These are phyloP conservation scores for Agriopis marginaria DNA, from an alignment of 2,888 invertebrate genomes.

Conservation along the genomic window DNA sequence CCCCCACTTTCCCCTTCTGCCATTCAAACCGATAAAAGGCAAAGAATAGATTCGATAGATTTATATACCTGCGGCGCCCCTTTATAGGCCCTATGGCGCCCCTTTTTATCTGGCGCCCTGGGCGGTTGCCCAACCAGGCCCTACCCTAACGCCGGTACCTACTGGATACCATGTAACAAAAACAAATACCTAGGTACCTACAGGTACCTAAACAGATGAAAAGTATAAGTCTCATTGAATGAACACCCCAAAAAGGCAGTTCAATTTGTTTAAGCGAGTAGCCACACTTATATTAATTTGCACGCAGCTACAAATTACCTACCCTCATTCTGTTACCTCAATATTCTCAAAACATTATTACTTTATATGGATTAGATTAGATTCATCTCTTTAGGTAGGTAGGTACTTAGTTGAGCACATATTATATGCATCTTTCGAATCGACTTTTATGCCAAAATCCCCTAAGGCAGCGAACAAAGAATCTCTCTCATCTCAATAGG, in stretches of 20 bases:
- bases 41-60: no score
- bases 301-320: neutral
- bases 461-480: slow-evolving; percentile 42
- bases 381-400: slow-evolving; percentile 23
- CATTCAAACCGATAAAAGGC: no score
- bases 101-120: no score
- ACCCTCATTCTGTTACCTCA: neutral
- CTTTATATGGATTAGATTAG: slow-evolving; percentile 5
- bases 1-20: no score
- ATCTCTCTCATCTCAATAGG: slow-evolving; percentile 41
- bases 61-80: no score
- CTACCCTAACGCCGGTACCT: no score
- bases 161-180: no score
- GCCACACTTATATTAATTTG: neutral
- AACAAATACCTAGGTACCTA: no score
- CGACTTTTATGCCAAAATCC: slow-evolving; percentile 39
- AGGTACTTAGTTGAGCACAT: slow-evolving; percentile 28
- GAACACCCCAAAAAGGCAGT: neutral
- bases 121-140: no score
- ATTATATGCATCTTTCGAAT: slow-evolving; percentile 14
- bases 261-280: slow-evolving; percentile 4
- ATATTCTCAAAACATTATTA: slow-evolving; percentile 5
- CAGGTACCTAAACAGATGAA: neutral
- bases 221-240: neutral
- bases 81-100: no score